Base-by-base conservation (phyloP, 92 coral and sea anemone species). In the Hydrozoanthus gracilis region DNA sequence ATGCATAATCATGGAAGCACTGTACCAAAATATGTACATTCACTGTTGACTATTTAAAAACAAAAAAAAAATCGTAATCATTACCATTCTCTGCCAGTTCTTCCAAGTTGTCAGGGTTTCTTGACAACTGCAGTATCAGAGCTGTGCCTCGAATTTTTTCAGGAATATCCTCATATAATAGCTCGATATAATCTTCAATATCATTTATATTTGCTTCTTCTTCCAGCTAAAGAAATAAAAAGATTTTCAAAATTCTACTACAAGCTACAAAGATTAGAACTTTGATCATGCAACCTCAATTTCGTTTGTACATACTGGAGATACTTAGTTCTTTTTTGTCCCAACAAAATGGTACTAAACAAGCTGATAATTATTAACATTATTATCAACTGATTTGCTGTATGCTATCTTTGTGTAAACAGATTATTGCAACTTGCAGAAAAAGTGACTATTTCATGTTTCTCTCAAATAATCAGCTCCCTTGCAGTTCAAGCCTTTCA, bases 31-130 rank as follows among this genome's bases (percentile, higher is more conserved):
- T 27, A 27, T 27, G 39, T 27, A 27, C 39, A 27, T 27, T 27
- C 39, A 27, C 39, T 2, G 39, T 27, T 27, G 2, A 27, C 39
- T 27, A 27, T 27, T 27, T 27, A 27, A 27, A 27, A 27, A 55
- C 51, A 54, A 18, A 44, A 45, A 16, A 79, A 27, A 27, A 27
- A n/a, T n/a, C 39, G 2, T 4, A 4, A 62, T 58, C 44, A 76
- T 68, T 86, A 96, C 99, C 99, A 96, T 96, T 95, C 76, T 89
- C 91, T 78, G 96, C 96, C 76, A 96, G 87, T 83, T 96, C 99
- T 76, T 96, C 99, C 83, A 96, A 84, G 89, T 96, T 96, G 73
- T 96, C 99, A 52, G 99, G 99, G 79, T 96, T 96, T 65, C 99
- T 72, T 14, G 99, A 88, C 76, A 96, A 92, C 82, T 96, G 99